Base-by-base conservation (phyloP, 2,113 vertebrate genomes). In the Mastomys coucha region DNA sequence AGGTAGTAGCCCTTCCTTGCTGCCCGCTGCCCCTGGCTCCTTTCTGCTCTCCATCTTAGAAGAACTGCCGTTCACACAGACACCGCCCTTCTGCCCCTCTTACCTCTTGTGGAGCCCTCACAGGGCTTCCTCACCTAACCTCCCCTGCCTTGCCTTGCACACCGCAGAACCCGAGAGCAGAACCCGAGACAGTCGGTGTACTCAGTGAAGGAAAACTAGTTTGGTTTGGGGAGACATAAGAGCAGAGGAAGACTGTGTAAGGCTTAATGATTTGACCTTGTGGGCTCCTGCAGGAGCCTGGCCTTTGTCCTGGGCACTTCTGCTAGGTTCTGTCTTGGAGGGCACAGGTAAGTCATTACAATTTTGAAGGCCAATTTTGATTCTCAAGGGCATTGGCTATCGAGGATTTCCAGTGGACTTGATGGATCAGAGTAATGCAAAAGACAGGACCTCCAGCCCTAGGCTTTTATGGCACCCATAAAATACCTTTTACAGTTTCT, bases 391-490 rank as follows among this genome's bases (percentile, higher is more conserved):
- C 88, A 60, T 95, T 98, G 93, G 51, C 81, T 94, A 58, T 90
- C 95, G 88, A 67, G 96, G 96, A 87, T 51, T 94, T 93, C 98
- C 78, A 81, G 91, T 4, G 82, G 75, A 42, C 88, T 94, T 97
- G 98, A 98, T 90, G 94, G 97, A 98, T 98, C 95, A 77, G 92
- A 96, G 97, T 58, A 89, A 95, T 86, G 98, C 97, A 89, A 60
- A 98, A 97, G 97, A 97, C 86, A 45, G 96, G 96, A 87, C 96
- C 97, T 97, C 90, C 85, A 95, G 94, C 95, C 96, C 56, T 2
- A n/a, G 89, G 45, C 53, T 98, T 99, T 98, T 98, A 98, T 97
- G 93, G 97, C 91, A 42, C 72, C 98, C 80, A 97, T 98, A 98
- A 99, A 99, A 93, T 51, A 78, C 96, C 86, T 63, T 67, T 86